Evolutionary conservation across 2,113 vertebrate genomes (phyloP).

Genomic region (Oryzias woworae): DNA sequence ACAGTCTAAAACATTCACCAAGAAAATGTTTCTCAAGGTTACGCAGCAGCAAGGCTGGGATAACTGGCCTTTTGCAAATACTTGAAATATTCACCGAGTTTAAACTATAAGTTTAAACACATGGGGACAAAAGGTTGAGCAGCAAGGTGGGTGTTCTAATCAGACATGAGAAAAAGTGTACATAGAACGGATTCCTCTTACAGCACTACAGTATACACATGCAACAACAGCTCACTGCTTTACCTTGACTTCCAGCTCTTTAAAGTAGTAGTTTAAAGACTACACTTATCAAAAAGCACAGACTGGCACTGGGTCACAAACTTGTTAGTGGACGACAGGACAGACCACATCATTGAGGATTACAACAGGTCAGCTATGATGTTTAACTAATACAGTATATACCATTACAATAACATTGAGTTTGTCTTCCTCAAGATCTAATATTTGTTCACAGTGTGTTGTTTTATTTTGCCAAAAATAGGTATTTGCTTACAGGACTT

Average conservation of each 20-base stretch:
- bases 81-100: conserved; percentile 15
- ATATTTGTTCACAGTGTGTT: no score
- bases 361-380: no score
- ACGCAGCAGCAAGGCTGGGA: not conserved
- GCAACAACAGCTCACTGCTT: conserved; percentile 28
- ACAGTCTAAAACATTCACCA: not conserved
- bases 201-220: conserved; percentile 4
- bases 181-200: conserved; percentile 39
- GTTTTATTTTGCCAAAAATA: no score
- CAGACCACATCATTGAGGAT: no score
- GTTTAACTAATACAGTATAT: no score
- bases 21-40: conserved; percentile 1
- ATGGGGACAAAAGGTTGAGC: not conserved
- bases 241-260: not conserved
- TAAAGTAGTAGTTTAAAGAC: not conserved
- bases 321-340: no score
- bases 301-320: not conserved
- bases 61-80: conserved; percentile 8
- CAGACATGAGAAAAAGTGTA: conserved; percentile 1
- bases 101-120: not conserved
- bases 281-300: not conserved
- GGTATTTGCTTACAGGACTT: no score
- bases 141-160: conserved; percentile 10
- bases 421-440: no score
- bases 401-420: no score